Evolutionary conservation across 2,888 invertebrate genomes (phyloP).

Genomic region (Protodeltote pygarga): DNA sequence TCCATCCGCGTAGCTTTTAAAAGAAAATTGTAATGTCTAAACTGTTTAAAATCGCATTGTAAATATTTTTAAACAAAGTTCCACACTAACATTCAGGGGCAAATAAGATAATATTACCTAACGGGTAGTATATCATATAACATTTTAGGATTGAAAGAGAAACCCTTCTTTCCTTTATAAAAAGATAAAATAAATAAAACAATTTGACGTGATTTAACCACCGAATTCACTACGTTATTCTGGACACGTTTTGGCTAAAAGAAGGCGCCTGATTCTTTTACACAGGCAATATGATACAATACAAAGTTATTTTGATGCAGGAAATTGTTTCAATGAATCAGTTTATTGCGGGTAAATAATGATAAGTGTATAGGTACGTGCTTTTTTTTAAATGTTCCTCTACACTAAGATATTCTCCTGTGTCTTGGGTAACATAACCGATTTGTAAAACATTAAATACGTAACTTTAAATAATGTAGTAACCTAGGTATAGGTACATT

Average conservation of each 20-base stretch:
- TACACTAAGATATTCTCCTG: not conserved
- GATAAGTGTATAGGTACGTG: not conserved
- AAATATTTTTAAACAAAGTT: no score
- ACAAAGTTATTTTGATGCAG: constrained; percentile 7
- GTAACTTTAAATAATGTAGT: no score
- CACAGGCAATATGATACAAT: constrained; percentile 39
- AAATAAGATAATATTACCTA: no score
- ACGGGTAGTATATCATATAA: not conserved
- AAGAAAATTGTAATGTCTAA: no score
- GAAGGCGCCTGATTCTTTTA: constrained; percentile 45
- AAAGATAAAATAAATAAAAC: constrained; percentile 5
- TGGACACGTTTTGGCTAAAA: constrained; percentile 33
- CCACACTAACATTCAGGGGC: no score
- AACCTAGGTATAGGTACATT: no score
- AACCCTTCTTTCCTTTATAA: not conserved
- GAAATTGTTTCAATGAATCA: constrained; percentile 23
- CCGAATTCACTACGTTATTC: constrained; percentile 21
- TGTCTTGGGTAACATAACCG: no score
- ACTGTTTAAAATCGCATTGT: no score
- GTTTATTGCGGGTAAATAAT: constrained; percentile 6
- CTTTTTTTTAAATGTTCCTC: not conserved
- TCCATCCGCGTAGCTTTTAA: no score
- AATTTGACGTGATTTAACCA: constrained; percentile 17
- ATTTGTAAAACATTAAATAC: no score
- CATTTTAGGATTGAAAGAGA: not conserved